Conservation (phyloP, 2,888 invertebrate species). For the Osmoderma eremita region DNA sequence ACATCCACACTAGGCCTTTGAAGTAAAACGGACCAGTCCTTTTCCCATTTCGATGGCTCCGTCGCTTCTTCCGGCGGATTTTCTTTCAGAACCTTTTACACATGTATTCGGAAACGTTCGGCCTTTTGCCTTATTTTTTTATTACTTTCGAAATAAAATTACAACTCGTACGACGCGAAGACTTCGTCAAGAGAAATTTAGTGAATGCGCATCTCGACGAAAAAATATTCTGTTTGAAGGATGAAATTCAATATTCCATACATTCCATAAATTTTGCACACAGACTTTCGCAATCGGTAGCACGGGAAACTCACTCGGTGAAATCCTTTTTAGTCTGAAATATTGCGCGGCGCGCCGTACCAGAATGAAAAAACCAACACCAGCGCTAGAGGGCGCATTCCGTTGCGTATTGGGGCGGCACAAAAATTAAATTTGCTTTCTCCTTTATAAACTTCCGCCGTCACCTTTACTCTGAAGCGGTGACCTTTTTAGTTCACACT, state of each 20-base stretch:
- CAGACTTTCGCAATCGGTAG: neutral
- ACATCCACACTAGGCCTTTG: no score
- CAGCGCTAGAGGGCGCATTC: neutral
- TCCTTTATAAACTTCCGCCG: neutral
- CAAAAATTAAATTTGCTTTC: conserved; percentile 1
- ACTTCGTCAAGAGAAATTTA: no score
- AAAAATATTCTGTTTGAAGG: neutral
- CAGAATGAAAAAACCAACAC: neutral
- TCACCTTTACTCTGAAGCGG: neutral
- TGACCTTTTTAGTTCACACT: no score
- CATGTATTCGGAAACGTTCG: no score
- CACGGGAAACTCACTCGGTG: neutral
- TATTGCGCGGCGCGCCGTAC: neutral
- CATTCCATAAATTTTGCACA: neutral
- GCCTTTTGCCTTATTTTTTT: no score
- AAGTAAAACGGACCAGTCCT: no score
- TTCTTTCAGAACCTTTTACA: no score
- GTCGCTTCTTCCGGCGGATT: no score
- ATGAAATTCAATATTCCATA: conserved; percentile 2
- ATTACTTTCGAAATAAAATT: no score
- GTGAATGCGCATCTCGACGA: neutral
- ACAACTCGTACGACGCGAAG: no score
- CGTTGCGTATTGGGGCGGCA: neutral
- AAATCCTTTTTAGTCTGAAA: conserved; percentile 1
- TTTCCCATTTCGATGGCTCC: no score